Conservation (phyloP, 2,113 vertebrate species). For the Urocynchramus pylzowi region DNA sequence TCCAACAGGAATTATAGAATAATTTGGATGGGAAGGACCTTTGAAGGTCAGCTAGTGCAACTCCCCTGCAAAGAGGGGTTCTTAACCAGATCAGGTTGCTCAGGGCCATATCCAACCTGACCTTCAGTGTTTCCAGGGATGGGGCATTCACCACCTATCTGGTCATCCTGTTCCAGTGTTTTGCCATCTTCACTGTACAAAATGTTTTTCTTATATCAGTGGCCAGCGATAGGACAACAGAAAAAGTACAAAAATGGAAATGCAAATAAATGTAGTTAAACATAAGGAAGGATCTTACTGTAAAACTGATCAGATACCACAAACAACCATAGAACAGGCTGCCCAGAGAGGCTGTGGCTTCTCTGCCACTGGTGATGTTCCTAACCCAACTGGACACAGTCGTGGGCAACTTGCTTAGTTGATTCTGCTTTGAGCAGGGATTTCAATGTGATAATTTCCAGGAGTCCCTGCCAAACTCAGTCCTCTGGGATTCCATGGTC, state of each 20-base stretch:
- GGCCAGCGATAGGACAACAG: neutral
- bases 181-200: neutral
- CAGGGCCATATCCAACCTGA: neutral
- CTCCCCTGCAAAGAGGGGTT: neutral
- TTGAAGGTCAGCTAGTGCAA: neutral
- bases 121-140: neutral
- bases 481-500: neutral
- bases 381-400: neutral
- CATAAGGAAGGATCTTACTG: neutral
- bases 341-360: neutral
- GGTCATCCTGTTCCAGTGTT: neutral
- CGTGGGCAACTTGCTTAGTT: rapidly evolving
- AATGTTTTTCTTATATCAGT: neutral
- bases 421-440: neutral
- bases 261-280: neutral
- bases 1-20: neutral
- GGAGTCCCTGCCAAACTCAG: neutral
- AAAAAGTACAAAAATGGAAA: neutral
- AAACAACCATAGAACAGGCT: neutral
- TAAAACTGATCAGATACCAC: neutral
- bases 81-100: neutral
- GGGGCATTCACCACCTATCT: neutral
- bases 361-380: neutral
- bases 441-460: neutral
- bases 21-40: neutral